phyloP scores from a whole-genome alignment of 2,113 vertebrate genomes.

The Galbula dea region DNA sequence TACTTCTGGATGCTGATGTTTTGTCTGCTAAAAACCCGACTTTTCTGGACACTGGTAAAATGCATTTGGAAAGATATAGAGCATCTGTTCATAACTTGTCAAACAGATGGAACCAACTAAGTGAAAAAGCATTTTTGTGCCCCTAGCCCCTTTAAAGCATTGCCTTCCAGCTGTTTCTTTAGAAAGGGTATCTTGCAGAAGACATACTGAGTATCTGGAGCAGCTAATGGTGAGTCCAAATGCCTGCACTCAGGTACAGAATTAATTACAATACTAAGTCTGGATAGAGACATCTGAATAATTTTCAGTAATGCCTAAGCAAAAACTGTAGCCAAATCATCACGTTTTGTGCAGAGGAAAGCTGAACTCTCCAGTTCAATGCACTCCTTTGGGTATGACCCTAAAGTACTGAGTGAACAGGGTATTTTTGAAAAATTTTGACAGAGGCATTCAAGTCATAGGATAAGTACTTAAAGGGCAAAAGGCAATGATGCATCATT shows the following conservation, averaged over 20 bases:
- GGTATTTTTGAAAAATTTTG: neutral
- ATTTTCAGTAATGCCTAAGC: neutral
- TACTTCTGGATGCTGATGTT: constrained; percentile 22
- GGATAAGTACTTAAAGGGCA: neutral
- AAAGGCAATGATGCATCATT: neutral
- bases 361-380: neutral
- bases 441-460: neutral
- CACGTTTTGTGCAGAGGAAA: neutral
- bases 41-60: constrained; percentile 53
- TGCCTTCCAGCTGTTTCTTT: constrained; percentile 45
- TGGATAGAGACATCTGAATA: neutral
- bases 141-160: neutral
- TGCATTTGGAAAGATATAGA: constrained; percentile 13
- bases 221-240: neutral
- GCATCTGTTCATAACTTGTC: constrained; percentile 52
- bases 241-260: neutral
- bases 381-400: neutral
- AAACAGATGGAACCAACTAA: constrained; percentile 56
- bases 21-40: constrained; percentile 34
- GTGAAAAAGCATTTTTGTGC: constrained; percentile 41
- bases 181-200: neutral
- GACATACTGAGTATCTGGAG: neutral
- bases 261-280: neutral
- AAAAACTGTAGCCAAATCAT: neutral
- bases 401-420: neutral